A percentile compares a stretch with the other conserved stretches of the same genome.
These are phyloP conservation scores for Sitta carolinensis DNA, from an alignment of 2,797 vertebrate genomes.

Conservation along the genomic window DNA sequence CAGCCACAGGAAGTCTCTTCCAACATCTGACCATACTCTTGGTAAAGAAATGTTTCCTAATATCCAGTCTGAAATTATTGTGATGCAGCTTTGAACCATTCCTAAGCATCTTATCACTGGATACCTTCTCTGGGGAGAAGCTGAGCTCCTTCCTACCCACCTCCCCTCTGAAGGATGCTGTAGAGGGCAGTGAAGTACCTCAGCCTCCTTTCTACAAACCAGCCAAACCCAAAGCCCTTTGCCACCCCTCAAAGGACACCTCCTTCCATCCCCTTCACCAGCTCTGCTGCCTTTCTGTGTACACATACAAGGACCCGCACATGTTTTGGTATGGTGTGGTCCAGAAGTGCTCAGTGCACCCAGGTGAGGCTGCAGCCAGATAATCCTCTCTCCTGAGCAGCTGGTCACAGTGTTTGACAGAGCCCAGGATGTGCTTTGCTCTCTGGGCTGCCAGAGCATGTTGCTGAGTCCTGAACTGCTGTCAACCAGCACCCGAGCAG, in stretches of 20 bases:
- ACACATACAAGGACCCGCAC: neutral
- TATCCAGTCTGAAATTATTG: rapidly evolving
- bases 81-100: neutral
- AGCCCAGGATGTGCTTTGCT: neutral
- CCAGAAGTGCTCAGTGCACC: neutral
- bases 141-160: neutral
- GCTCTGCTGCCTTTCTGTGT: neutral
- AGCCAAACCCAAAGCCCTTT: neutral
- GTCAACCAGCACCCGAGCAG: neutral
- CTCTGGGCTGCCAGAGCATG: neutral
- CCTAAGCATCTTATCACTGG: neutral
- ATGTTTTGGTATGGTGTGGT: neutral
- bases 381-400: neutral
- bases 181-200: neutral
- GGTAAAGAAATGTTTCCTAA: neutral
- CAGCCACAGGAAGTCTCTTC: neutral
- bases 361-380: neutral
- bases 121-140: neutral
- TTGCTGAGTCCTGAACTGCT: neutral
- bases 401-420: neutral
- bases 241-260: neutral
- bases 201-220: neutral
- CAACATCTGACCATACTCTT: neutral
- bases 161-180: neutral
- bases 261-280: neutral